These are phyloP conservation scores for Spheniscus mendiculus DNA, from an alignment of 2,113 vertebrate species.

Conservation along the genomic window DNA sequence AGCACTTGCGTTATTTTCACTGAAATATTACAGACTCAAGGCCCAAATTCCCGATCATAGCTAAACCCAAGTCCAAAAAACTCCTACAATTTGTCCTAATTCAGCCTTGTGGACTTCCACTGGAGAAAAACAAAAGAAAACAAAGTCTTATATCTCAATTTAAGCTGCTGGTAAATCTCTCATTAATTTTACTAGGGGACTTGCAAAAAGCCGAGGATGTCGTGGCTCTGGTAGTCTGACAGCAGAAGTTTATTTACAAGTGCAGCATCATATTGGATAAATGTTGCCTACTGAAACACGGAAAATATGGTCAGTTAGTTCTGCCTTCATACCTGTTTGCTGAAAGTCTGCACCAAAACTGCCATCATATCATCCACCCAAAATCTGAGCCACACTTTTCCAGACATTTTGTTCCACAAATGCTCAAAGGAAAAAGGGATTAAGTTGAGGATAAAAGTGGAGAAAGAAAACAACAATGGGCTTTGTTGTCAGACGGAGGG, in stretches of 20 bases:
- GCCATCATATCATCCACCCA: not conserved
- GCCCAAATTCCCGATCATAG: not conserved
- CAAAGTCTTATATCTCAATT: not conserved
- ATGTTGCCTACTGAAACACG: rapidly evolving
- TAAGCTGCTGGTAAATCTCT: not conserved
- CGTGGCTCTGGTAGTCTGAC: not conserved
- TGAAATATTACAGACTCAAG: not conserved
- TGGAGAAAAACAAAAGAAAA: not conserved
- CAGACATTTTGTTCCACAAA: constrained; percentile 66
- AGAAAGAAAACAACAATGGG: constrained; percentile 75
- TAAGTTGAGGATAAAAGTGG: constrained; percentile 69
- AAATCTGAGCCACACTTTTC: constrained; percentile 53
- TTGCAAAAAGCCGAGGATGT: not conserved
- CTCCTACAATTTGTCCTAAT: not conserved
- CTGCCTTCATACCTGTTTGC: not conserved
- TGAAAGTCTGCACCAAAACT: not conserved
- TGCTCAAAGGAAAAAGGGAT: constrained; percentile 71
- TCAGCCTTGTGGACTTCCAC: not conserved
- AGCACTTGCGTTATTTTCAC: constrained; percentile 9
- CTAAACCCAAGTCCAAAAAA: not conserved
- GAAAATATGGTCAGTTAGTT: not conserved
- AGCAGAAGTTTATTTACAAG: not conserved
- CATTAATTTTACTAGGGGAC: not conserved
- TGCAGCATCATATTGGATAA: not conserved
- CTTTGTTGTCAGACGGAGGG: constrained; percentile 61